Evolutionary conservation across 1,140 invertebrate genomes (phyloP).

Genomic region (Bombus vancouverensis): DNA sequence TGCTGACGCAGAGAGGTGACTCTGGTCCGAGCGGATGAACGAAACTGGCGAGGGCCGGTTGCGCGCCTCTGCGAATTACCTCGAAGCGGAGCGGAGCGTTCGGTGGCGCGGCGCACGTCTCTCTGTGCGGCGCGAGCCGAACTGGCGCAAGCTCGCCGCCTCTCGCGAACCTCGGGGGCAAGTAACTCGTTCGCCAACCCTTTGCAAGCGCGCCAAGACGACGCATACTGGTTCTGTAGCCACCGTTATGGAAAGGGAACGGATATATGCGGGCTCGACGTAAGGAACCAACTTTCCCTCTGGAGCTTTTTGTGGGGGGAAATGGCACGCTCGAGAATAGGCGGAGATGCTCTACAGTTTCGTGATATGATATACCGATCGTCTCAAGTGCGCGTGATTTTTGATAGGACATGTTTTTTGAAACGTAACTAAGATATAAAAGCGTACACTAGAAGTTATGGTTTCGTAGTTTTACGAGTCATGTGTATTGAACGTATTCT

Average conservation of each 20-base stretch:
- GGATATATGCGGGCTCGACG: too few relatives aligned
- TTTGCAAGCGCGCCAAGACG: constrained; percentile 25
- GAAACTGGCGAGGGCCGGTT: constrained; percentile 37
- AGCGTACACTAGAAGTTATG: not conserved
- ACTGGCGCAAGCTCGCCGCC: constrained; percentile 50
- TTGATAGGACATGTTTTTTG: not conserved
- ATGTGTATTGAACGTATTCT: too few relatives aligned
- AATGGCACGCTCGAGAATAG: not conserved
- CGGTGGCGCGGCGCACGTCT: constrained; percentile 32
- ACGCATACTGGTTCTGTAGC: not conserved
- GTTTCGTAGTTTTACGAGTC: too few relatives aligned
- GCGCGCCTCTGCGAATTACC: not conserved
- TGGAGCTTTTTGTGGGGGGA: too few relatives aligned
- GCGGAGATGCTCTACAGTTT: not conserved
- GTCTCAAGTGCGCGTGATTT: not conserved
- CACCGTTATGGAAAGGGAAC: too few relatives aligned
- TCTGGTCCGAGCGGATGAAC: constrained; percentile 21
- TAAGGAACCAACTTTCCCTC: too few relatives aligned
- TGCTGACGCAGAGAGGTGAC: not conserved
- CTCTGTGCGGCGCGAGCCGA: constrained; percentile 33
- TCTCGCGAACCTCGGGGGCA: not conserved
- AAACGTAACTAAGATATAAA: not conserved
- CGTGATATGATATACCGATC: not conserved
- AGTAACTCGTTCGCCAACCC: not conserved
- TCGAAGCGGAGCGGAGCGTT: constrained; percentile 10